A percentile compares a stretch with the other conserved stretches of the same genome.
phyloP scores from a whole-genome alignment of 2,113 vertebrate genomes.

The Callionymus lyra region DNA sequence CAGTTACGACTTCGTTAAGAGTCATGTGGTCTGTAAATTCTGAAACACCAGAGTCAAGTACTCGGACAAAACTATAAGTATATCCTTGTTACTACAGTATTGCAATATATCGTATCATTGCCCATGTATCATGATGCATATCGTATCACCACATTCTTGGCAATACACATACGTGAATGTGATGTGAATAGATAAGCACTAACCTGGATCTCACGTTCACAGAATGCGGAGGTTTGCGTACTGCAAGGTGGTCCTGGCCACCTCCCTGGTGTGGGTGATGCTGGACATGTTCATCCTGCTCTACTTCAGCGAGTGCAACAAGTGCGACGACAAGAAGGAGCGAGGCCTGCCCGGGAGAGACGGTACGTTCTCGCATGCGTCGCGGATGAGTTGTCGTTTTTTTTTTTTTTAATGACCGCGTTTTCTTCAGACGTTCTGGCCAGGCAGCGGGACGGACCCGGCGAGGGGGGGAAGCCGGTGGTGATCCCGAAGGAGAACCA shows the following conservation, averaged over 20 bases:
- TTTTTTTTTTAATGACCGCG: neutral
- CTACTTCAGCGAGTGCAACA: slow-evolving; percentile 99
- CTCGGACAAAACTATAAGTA: too few species aligned
- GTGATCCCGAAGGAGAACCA: slow-evolving; percentile 95
- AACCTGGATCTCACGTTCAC: slow-evolving; percentile 1
- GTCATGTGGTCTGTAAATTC: too few species aligned
- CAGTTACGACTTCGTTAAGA: too few species aligned
- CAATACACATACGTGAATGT: too few species aligned
- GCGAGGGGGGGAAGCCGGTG: slow-evolving; percentile 96
- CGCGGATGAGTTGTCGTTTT: neutral
- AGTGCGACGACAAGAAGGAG: slow-evolving; percentile 93
- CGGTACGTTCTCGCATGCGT: slow-evolving; percentile 31
- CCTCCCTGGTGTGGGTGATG: slow-evolving; percentile 98
- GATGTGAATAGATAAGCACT: too few species aligned
- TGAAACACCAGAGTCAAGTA: too few species aligned
- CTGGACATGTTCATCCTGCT: slow-evolving; percentile 98
- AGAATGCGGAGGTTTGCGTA: slow-evolving; percentile 98
- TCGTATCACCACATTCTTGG: too few species aligned
- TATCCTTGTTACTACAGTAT: too few species aligned
- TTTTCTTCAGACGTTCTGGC: slow-evolving; percentile 71
- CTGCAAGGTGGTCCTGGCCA: slow-evolving; percentile 98
- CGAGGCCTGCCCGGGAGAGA: slow-evolving; percentile 77
- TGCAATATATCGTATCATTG: too few species aligned
- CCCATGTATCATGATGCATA: too few species aligned
- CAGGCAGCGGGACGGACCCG: slow-evolving; percentile 89